A percentile compares a stretch with the other conserved stretches of the same genome.
Conservation (phyloP, 1,140 invertebrate genomes). For the Probaryconus sp. region DNA sequence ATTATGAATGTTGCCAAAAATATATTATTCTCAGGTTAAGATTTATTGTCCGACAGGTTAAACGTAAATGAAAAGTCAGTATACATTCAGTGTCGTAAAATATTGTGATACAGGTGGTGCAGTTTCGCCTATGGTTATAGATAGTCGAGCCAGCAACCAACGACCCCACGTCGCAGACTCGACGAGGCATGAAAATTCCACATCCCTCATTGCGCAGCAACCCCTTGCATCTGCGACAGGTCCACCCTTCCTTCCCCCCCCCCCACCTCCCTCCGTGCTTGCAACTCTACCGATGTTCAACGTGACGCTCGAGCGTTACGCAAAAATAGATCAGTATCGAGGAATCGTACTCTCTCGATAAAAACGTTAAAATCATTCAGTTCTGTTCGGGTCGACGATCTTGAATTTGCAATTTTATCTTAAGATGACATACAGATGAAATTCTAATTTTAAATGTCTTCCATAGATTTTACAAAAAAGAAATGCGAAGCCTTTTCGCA, state of each 20-base stretch:
- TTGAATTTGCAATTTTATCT: too few species aligned
- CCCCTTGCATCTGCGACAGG: slow-evolving; percentile 52
- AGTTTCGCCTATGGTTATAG: slow-evolving; percentile 39
- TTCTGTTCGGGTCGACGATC: background rate
- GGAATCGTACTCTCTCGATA: slow-evolving; percentile 18
- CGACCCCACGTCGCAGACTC: slow-evolving; percentile 47
- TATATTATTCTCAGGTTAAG: slow-evolving; percentile 15
- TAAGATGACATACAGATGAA: too few species aligned
- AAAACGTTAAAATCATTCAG: slow-evolving; percentile 17
- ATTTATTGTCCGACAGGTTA: slow-evolving; percentile 28
- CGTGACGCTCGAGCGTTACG: slow-evolving; percentile 22
- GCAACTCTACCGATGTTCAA: slow-evolving; percentile 38
- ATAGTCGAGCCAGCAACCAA: slow-evolving; percentile 43
- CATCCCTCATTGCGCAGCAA: slow-evolving; percentile 59
- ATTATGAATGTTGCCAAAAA: slow-evolving; percentile 23
- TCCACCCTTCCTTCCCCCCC: slow-evolving; percentile 26
- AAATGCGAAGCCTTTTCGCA: too few species aligned
- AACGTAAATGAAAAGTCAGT: slow-evolving; percentile 43
- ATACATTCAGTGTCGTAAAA: slow-evolving; percentile 26
- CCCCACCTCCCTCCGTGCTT: slow-evolving; percentile 11
- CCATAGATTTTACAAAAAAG: too few species aligned
- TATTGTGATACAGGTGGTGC: slow-evolving; percentile 48
- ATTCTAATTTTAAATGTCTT: too few species aligned
- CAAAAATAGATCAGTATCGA: slow-evolving; percentile 40
- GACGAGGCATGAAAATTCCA: slow-evolving; percentile 59